These are phyloP conservation scores for Ormyrus nitidulus DNA, from an alignment of 2,888 invertebrate species.

Conservation along the genomic window DNA sequence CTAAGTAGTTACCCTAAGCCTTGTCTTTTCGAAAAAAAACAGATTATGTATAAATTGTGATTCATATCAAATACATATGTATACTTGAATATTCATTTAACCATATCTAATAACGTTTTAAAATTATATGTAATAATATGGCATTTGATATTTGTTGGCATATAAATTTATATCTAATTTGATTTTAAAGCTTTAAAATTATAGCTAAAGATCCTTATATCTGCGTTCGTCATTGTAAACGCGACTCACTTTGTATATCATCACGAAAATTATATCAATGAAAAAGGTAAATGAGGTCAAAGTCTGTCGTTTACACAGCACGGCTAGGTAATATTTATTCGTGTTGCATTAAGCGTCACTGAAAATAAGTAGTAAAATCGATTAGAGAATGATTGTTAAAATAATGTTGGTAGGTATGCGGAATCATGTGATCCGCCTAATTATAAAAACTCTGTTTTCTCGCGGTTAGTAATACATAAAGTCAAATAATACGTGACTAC, in stretches of 20 bases:
- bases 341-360: slow-evolving; percentile 39
- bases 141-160: neutral
- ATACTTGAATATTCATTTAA: slow-evolving; percentile 18
- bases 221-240: slow-evolving; percentile 34
- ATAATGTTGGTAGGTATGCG: slow-evolving; percentile 37
- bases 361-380: slow-evolving; percentile 37
- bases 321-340: slow-evolving; percentile 42
- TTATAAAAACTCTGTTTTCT: slow-evolving; percentile 35
- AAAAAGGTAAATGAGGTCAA: slow-evolving; percentile 44
- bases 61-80: slow-evolving; percentile 35
- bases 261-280: slow-evolving; percentile 24
- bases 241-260: slow-evolving; percentile 43
- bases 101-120: neutral
- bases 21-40: slow-evolving; percentile 21
- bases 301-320: slow-evolving; percentile 52
- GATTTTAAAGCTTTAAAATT: slow-evolving; percentile 18
- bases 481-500: slow-evolving; percentile 23
- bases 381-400: slow-evolving; percentile 49
- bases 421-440: slow-evolving; percentile 39
- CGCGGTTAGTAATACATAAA: slow-evolving; percentile 35
- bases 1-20: neutral
- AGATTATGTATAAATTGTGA: slow-evolving; percentile 36
- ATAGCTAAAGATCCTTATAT: slow-evolving; percentile 7
- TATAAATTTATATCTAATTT: slow-evolving; percentile 34
- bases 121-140: neutral